Percentiles rank a stretch among this genome's conserved stretches.
phyloP scores from a whole-genome alignment of 2,888 invertebrate genomes.

The Cynaeus angustus region DNA sequence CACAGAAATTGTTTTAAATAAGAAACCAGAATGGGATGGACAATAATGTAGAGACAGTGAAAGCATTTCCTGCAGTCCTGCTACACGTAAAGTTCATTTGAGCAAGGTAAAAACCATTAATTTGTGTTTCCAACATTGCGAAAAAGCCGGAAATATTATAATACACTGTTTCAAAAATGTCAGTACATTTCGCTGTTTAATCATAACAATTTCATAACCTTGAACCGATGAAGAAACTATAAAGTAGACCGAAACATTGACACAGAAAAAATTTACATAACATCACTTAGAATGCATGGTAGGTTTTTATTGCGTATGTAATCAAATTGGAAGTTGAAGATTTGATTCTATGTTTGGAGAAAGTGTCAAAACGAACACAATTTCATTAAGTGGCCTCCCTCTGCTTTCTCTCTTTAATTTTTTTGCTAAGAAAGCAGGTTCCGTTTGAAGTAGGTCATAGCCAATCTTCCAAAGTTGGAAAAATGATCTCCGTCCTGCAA shows the following conservation, averaged over 20 bases:
- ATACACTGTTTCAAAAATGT: background rate
- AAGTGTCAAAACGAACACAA: constrained; percentile 10
- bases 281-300: constrained; percentile 22
- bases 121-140: too few relatives aligned
- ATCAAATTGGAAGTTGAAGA: background rate
- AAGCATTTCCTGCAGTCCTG: constrained; percentile 33
- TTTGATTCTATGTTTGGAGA: background rate
- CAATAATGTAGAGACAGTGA: constrained; percentile 19
- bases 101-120: constrained; percentile 22
- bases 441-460: constrained; percentile 33
- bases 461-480: background rate
- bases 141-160: background rate
- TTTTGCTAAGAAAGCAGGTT: constrained; percentile 34
- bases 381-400: constrained; percentile 5
- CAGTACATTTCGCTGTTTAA: constrained; percentile 7
- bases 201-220: constrained; percentile 38
- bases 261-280: constrained; percentile 41
- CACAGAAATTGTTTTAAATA: too few relatives aligned
- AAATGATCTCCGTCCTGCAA: background rate
- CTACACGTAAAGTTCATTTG: constrained; percentile 23
- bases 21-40: background rate
- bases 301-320: background rate
- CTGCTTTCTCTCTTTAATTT: constrained; percentile 15
- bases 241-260: constrained; percentile 29
- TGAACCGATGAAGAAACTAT: constrained; percentile 36